These are phyloP conservation scores for Nipponia nippon DNA, from an alignment of 2,113 vertebrate species.

Conservation along the genomic window DNA sequence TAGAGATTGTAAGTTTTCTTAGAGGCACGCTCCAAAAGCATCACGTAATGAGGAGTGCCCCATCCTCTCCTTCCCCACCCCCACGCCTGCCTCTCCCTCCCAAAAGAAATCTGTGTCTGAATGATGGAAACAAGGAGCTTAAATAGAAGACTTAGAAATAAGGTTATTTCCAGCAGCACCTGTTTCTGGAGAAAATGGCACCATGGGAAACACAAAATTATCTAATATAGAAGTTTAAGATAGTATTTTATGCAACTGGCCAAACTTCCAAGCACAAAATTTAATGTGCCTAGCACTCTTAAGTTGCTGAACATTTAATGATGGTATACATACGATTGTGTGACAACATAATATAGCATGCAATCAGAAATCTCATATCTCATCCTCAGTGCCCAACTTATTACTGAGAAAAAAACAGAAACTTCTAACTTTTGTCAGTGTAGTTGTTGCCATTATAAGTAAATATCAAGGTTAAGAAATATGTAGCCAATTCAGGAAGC, in stretches of 20 bases:
- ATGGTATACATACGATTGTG: background rate
- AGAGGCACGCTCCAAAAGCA: background rate
- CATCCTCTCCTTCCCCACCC: background rate
- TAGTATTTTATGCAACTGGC: background rate
- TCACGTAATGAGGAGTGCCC: background rate
- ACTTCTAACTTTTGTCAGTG: background rate
- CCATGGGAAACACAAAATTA: background rate
- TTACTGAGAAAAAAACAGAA: background rate
- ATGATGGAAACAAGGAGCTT: background rate
- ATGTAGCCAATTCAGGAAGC: conserved; percentile 7
- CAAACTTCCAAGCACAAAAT: background rate
- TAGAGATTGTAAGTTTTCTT: background rate
- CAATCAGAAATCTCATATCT: background rate
- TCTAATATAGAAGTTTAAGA: background rate
- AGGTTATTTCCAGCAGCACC: background rate
- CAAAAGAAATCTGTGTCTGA: background rate
- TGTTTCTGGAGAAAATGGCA: background rate
- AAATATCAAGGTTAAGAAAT: background rate
- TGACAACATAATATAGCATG: background rate
- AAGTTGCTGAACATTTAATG: background rate
- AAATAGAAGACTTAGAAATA: background rate
- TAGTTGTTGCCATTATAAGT: background rate
- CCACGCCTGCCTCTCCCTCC: background rate
- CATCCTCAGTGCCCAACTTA: background rate
- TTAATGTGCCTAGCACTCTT: background rate